Evolutionary conservation across 2,113 vertebrate species (phyloP), one percentile per base, ranked within the genome.

Genomic region (Geococcyx californianus): DNA sequence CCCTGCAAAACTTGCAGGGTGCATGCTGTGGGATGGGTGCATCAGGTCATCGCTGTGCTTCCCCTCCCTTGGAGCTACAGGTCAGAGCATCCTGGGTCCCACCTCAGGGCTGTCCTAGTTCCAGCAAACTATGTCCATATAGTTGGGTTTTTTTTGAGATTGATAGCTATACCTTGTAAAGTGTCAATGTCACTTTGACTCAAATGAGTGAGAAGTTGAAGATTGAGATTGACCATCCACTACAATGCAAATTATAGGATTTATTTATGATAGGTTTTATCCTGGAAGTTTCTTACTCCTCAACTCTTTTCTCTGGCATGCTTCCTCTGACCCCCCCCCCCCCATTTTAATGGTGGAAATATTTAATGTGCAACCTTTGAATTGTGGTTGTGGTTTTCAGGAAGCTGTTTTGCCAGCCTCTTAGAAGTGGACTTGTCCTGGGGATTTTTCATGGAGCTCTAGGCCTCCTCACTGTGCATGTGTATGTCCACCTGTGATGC

Each of bases 401-500:
- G 74, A 91, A 56, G 24, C 9, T 31, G 13, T 28, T 89, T 87
- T 81, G 23, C 42, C 36, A 23, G 16, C 14, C 13, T 80, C 3
- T 34, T 79, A 51, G 38, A 87, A 72, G 29, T 9, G 51, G 21
- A 45, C 9, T 9, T 73, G 4, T 69, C 7, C 23, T 47, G 36
- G 29, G 28, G 12, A 20, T 62, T 95, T 56, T 59, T 13, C 62
- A 81, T 90, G 59, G n/a, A 49, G 25, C 0, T 0, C 51, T 70
- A 62, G 17, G 16, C 24, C 29, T 56, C 29, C 33, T 52, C 2
- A 3, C 29, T 19, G 16, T 44, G 11, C 1, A 0, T 42, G 4
- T 42, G 4, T 68, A 5, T 38, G 11, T 51, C 7, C 4, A 7
- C 6, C 12, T 0, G 1, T 64, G 36, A 79, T 23, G 11, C 1